Evolutionary conservation across 2,888 invertebrate genomes (phyloP), one percentile per base, ranked within the genome.

Genomic region (Belgica antarctica): DNA sequence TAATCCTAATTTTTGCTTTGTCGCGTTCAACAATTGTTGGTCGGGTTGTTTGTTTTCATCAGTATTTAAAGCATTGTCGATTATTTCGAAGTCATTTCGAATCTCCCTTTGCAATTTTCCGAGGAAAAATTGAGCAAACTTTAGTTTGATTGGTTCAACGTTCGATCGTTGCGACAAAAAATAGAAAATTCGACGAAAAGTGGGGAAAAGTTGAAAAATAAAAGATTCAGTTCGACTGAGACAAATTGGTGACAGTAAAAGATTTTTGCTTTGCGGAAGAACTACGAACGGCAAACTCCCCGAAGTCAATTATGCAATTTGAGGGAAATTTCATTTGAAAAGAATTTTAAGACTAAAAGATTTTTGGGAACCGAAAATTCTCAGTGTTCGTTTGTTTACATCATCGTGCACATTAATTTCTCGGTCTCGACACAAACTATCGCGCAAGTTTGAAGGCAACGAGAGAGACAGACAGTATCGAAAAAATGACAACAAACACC

Each of bases 401-500:
- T 31, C 31, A 31, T 31, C 31, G 31, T 10, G 10, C 31, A 31
- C 4, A 31, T 31, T 12, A 12, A 34, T 34, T 34, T 34, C 12
- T 12, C 34, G 34, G 34, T 12, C 12, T 34, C 34, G 34, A 34
- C 7, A 12, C 34, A 12, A 34, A 34, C 34, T 34, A 34, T 34
- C 7, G 34, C 34, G 5, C 34, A 31, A 46, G 17, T 52, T 52
- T n/a, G 27, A 25, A 61, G 7, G 15, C 8, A 3, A 47, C 47
- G 12, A 47, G 12, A n/a, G 15, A 47, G 5, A 52, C 3, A 52
- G 36, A 31, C 25, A 41, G 4, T 24, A n/a, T 4, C 24, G 36
- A 65, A 47, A 65, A 65, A 75, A 84, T 83, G 84, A 80, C 82
- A 75, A 77, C 80, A 71, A 82, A 81, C 77, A 80, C 86, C 78